Evolutionary conservation across 2,888 invertebrate genomes (phyloP).

Genomic region (Stenolophus ochropezus): DNA sequence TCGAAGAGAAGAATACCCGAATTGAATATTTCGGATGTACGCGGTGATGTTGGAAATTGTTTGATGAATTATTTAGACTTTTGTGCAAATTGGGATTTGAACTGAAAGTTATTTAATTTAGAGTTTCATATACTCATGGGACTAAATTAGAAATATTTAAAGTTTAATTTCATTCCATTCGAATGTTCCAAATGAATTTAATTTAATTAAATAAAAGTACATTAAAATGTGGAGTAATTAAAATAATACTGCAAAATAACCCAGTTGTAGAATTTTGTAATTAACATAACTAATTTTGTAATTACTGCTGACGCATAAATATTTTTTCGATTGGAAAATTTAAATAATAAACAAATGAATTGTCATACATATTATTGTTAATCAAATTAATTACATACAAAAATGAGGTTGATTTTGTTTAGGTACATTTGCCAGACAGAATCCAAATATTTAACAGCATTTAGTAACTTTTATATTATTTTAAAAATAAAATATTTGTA

Average conservation of each 20-base stretch:
- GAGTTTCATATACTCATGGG: constrained; percentile 14
- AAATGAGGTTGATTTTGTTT: too few species aligned
- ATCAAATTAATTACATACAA: not conserved
- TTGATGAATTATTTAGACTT: constrained; percentile 26
- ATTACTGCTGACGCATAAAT: not conserved
- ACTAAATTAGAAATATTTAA: constrained; percentile 29
- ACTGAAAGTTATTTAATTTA: constrained; percentile 29
- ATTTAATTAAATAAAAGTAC: constrained; percentile 18
- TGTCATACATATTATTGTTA: not conserved
- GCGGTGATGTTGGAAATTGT: not conserved
- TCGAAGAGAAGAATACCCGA: not conserved
- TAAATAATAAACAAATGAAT: not conserved
- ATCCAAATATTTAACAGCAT: too few species aligned
- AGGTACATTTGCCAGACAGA: too few species aligned
- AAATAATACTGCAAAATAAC: not conserved
- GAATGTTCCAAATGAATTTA: constrained; percentile 6
- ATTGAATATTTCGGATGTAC: not conserved
- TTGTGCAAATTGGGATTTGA: constrained; percentile 15
- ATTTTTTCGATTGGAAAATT: not conserved
- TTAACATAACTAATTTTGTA: constrained; percentile 11
- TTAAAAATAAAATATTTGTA: too few species aligned
- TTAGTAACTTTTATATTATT: too few species aligned
- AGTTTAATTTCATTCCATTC: constrained; percentile 15
- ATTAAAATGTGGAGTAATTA: constrained; percentile 6
- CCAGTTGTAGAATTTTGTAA: constrained; percentile 8